A percentile compares a stretch with the other conserved stretches of the same genome.
Evolutionary conservation across 2,797 vertebrate genomes (phyloP).

Genomic region (Takifugu rubripes): DNA sequence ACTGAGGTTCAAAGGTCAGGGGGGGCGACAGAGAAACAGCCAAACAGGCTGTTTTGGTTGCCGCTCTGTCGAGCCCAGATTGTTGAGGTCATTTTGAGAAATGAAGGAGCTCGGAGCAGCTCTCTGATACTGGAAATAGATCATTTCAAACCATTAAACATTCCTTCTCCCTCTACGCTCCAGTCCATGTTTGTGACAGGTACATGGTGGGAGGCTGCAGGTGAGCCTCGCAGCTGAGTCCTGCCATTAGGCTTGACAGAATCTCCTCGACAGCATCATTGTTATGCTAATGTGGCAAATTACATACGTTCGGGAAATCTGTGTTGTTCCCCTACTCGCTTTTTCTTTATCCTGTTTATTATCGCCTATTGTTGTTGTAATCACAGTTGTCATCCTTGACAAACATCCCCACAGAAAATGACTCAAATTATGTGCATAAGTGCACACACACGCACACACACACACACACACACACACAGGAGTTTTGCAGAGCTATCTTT

Average conservation of each 20-base stretch:
- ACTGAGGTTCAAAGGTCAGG: slow-evolving; percentile 8
- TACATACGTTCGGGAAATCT: slow-evolving; percentile 39
- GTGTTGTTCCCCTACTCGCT: slow-evolving; percentile 31
- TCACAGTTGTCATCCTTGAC: slow-evolving; percentile 52
- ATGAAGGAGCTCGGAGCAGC: neutral
- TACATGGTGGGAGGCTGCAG: slow-evolving; percentile 14
- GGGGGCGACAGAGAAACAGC: neutral
- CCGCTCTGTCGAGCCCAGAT: neutral
- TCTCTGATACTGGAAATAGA: neutral
- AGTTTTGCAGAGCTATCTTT: neutral
- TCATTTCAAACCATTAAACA: slow-evolving; percentile 13
- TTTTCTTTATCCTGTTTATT: slow-evolving; percentile 44
- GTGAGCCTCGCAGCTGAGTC: slow-evolving; percentile 14
- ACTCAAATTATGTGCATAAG: neutral
- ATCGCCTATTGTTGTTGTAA: slow-evolving; percentile 50
- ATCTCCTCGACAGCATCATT: slow-evolving; percentile 36
- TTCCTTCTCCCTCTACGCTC: slow-evolving; percentile 9
- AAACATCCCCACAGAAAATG: slow-evolving; percentile 29
- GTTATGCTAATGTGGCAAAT: slow-evolving; percentile 51
- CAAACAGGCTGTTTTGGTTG: too few relatives aligned
- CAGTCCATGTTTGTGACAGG: slow-evolving; percentile 7
- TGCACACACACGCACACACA: neutral
- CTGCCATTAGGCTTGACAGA: slow-evolving; percentile 22
- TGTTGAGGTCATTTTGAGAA: neutral
- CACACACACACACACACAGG: neutral